phyloP scores from a whole-genome alignment of 1,140 invertebrate species.

The Habropoda laboriosa region DNA sequence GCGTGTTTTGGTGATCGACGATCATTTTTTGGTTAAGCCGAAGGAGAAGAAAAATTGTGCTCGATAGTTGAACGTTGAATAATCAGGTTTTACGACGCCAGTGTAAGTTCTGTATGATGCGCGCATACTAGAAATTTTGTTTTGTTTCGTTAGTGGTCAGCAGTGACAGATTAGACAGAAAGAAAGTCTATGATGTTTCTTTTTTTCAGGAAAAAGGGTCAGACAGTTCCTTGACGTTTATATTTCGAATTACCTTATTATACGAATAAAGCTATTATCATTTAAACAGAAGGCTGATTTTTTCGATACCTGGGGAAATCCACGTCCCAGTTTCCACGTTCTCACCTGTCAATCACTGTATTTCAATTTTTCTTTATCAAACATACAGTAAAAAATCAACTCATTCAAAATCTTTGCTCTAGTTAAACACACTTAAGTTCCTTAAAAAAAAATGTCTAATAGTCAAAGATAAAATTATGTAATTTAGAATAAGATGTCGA shows the following conservation, averaged over 20 bases:
- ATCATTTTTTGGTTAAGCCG: constrained; percentile 20
- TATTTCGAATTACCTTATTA: constrained; percentile 78
- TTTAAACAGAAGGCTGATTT: constrained; percentile 58
- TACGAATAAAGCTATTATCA: constrained; percentile 78
- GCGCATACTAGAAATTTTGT: constrained; percentile 19
- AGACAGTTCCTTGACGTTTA: constrained; percentile 79
- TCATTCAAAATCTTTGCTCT: too few relatives aligned
- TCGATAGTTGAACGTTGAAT: constrained; percentile 31
- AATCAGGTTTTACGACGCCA: constrained; percentile 19
- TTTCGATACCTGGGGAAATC: background rate
- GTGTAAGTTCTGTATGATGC: constrained; percentile 28
- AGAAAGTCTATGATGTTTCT: constrained; percentile 62
- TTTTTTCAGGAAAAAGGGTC: constrained; percentile 72
- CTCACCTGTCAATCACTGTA: too few relatives aligned
- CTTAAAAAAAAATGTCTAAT: too few relatives aligned
- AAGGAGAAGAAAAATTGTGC: background rate
- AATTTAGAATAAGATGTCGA: too few relatives aligned
- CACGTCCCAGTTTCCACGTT: background rate
- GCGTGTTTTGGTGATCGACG: constrained; percentile 9
- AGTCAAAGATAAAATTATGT: too few relatives aligned
- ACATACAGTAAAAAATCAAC: too few relatives aligned
- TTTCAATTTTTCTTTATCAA: too few relatives aligned
- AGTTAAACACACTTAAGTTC: too few relatives aligned
- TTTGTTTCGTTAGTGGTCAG: constrained; percentile 27
- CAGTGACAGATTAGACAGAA: constrained; percentile 31